phyloP scores from a whole-genome alignment of 1,140 invertebrate species.

The Aphis craccivora region DNA sequence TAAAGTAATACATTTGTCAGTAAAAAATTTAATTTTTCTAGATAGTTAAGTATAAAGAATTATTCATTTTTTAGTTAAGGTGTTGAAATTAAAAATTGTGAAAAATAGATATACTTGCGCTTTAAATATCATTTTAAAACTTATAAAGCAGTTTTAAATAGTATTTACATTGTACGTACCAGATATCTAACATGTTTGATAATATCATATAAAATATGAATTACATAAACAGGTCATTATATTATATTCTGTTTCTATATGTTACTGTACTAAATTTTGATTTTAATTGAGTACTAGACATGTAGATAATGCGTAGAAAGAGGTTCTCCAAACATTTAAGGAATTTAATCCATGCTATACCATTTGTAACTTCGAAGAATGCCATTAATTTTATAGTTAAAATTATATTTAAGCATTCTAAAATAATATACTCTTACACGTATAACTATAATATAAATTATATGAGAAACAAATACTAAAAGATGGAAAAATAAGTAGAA shows the following conservation, averaged over 20 bases:
- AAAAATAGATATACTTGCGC: background rate
- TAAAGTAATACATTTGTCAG: background rate
- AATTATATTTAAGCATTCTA: conserved; percentile 4
- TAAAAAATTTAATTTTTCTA: background rate
- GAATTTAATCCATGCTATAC: background rate
- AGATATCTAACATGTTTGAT: background rate
- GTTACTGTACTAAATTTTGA: background rate
- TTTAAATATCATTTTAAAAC: background rate
- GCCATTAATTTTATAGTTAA: background rate
- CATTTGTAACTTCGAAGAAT: background rate
- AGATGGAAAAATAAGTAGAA: background rate
- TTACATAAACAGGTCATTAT: background rate
- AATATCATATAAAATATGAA: background rate
- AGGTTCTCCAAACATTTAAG: background rate
- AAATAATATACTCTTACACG: background rate
- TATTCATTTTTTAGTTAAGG: background rate
- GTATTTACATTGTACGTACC: background rate
- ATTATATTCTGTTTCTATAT: background rate
- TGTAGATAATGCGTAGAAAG: background rate
- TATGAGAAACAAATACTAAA: background rate
- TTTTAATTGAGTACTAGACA: background rate
- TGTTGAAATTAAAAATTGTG: background rate
- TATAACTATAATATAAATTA: conserved; percentile 1
- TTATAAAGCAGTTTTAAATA: background rate
- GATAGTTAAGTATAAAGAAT: background rate